Evolutionary conservation across 2,797 vertebrate genomes (phyloP), one percentile per base, ranked within the genome.

Genomic region (Dipus sagitta): DNA sequence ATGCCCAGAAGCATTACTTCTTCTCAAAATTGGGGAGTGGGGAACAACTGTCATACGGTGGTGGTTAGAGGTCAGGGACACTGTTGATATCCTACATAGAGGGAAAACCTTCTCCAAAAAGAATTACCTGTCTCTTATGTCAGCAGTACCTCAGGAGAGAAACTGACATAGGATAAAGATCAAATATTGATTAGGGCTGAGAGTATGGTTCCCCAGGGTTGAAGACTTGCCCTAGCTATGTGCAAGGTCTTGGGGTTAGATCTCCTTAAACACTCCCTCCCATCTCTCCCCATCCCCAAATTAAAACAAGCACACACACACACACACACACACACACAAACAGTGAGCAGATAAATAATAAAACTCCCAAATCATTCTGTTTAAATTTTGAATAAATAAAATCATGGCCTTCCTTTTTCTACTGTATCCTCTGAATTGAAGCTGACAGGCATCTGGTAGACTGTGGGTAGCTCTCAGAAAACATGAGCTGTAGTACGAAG

Each of bases 401-500:
- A 94, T 81, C 68, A 89, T 82, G 70, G 90, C 80, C 88, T 94
- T 94, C 12, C 75, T 95, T 87, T 95, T 94, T 86, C 95, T 96
- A 58, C 32, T 4, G 24, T 94, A 42, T 95, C 93, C 62, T 93
- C 47, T 85, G 86, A 93, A 84, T 83, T 60, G 47, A 79, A 92
- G 81, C 6, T 77, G 65, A 88, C 24, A 86, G 34, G 11, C 21
- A n/a, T 34, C 74, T 47, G 13, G 26, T 78, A 71, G 47, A 76
- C 20, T 21, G 20, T 6, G 64, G 52, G 12, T 58, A 30, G 15
- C 0, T 94, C 64, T 70, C 70, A 76, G 0, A 20, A 12, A 79
- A 2, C 4, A 76, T 0, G 3, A 65, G 23, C 81, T 30, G 47
- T 68, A 85, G 80, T 32, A 11, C 86, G 38, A 75, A 65, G 0